Evolutionary conservation across 2,797 vertebrate species (phyloP).

Genomic region (Merluccius polli): DNA sequence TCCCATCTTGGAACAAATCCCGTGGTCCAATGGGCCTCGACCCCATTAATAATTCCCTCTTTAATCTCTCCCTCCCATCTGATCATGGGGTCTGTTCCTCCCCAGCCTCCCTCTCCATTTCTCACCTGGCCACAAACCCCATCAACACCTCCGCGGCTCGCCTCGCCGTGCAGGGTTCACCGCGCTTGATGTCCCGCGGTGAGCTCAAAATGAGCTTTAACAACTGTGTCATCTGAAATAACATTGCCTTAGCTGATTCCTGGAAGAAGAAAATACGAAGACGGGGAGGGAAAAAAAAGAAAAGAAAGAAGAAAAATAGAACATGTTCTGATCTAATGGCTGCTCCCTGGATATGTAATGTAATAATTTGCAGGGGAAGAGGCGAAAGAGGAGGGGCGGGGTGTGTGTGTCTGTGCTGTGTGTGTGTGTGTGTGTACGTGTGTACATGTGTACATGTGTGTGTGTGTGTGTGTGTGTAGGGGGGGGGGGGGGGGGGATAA

Average conservation of each 20-base stretch:
- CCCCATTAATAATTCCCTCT: conserved; percentile 66
- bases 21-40: conserved; percentile 50
- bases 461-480: conserved; percentile 13
- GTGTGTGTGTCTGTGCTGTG: conserved; percentile 10
- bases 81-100: conserved; percentile 62
- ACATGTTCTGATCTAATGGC: conserved; percentile 72
- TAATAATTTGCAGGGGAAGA: conserved; percentile 71
- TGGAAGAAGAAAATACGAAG: conserved; percentile 41
- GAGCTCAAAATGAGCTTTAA: conserved; percentile 73
- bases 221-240: conserved; percentile 77
- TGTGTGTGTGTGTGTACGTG: background rate
- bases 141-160: conserved; percentile 70
- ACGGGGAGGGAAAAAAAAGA: conserved; percentile 49
- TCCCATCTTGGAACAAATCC: conserved; percentile 62
- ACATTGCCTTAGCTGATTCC: conserved; percentile 64
- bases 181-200: conserved; percentile 69
- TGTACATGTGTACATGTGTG: background rate
- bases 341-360: conserved; percentile 72
- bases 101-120: conserved; percentile 66
- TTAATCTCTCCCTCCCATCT: conserved; percentile 68
- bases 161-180: conserved; percentile 59
- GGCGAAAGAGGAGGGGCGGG: conserved; percentile 31
- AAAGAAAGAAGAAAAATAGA: conserved; percentile 57
- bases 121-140: conserved; percentile 69
- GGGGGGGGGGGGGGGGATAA: conserved; percentile 12